Evolutionary conservation across 1,140 invertebrate species (phyloP).

Genomic region (Nephotettix cincticeps): DNA sequence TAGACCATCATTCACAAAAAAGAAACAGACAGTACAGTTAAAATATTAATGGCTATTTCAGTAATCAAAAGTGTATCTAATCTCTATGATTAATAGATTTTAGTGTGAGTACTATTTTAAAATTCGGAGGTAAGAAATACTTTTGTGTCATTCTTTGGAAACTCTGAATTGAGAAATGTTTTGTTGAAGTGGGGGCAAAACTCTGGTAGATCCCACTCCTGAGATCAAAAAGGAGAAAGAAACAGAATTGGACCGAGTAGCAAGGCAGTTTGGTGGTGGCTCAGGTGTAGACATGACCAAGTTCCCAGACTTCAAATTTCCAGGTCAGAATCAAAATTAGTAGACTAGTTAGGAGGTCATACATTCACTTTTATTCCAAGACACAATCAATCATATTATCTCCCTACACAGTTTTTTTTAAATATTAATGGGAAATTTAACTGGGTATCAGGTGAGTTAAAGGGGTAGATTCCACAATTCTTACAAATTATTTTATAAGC

Average conservation of each 20-base stretch:
- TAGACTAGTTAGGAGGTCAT: no score
- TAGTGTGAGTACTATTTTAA: neutral
- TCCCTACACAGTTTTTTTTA: no score
- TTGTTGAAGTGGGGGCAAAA: constrained; percentile 68
- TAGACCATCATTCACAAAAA: no score
- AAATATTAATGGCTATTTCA: neutral
- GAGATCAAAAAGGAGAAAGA: constrained; percentile 71
- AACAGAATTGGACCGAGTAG: constrained; percentile 76
- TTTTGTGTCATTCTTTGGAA: neutral
- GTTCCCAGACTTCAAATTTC: constrained; percentile 65
- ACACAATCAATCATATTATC: no score
- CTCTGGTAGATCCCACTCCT: constrained; percentile 74
- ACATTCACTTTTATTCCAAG: no score
- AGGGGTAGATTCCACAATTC: no score
- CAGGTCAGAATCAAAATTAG: constrained; percentile 33
- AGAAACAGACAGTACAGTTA: no score
- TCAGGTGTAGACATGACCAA: constrained; percentile 79
- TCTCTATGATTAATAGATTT: neutral
- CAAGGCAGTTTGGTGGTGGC: constrained; percentile 73
- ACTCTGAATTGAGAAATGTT: neutral
- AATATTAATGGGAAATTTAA: no score
- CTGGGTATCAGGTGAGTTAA: no score
- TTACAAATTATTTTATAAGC: no score
- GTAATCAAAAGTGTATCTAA: neutral
- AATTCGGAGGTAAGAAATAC: neutral